Base-by-base conservation (phyloP, 1,140 invertebrate species). In the Amphibalanus amphitrite region DNA sequence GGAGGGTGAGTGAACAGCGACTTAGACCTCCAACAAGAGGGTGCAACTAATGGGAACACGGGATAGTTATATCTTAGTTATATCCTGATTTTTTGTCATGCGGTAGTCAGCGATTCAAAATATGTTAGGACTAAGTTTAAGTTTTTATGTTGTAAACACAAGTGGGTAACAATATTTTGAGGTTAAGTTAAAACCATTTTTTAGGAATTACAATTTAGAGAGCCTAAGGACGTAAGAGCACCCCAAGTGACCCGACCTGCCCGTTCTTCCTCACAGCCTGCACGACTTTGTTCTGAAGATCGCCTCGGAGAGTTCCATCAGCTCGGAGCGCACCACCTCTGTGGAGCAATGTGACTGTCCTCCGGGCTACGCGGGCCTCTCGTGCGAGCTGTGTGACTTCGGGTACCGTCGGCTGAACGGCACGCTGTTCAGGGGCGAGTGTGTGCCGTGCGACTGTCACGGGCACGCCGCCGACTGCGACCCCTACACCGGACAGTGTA, bases 391-490 rank as follows among this genome's bases (percentile, higher is more conserved):
- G 1, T 97, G 94, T 79, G 85, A 85, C 70, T 89, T 90, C 82
- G 93, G 92, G 3, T 95, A 92, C 78, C 86, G 90, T 28, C 85
- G 90, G 71, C 84, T 91, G 23, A 82, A 85, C 71, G 84, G 84
- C 74, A 79, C 78, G 72, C 76, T 84, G 67, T 82, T 80, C 71
- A 78, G 78, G 70, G 85, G 84, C 28, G 81, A 87, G 74, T 98
- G 96, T 79, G 83, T 89, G 33, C 88, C 88, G 75, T 97, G 95
- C 77, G 86, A 93, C 71, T 97, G 95, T 79, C 89, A 96, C 79
- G 88, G 89, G 1, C 94, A 97, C 80, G 88, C 92, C 0, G 81
- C 83, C n/a, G 84, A 86, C 0, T 97, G 95, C 78, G 88, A 95
- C 78, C 83, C 88, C 6, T 83, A 85, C 77, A 86, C 87, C 70